Evolutionary conservation across 2,797 vertebrate genomes (phyloP), one percentile per base, ranked within the genome.

Genomic region (Brachyrhaphis roseni): DNA sequence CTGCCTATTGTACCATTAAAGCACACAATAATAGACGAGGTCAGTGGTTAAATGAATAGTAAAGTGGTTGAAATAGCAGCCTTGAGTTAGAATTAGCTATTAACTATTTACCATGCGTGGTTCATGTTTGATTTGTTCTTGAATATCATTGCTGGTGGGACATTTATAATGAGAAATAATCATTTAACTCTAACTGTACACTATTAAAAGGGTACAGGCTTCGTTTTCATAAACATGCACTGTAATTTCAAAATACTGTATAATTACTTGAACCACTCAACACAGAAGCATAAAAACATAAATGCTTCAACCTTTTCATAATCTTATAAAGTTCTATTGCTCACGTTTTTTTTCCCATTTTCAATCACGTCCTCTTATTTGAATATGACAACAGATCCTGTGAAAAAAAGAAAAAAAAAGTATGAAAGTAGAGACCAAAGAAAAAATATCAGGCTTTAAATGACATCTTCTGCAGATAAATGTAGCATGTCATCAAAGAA

Each of bases 1-100:
- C 80, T 80, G 74, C 79, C 81, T 85, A 70, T 80, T 72, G 46
- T 76, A 45, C 49, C 47, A 78, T 84, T 86, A 83, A 78, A 79
- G 39, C 34, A 23, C 46, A 77, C 41, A 62, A 43, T 72, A 74
- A 39, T 70, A 47, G 66, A 41, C 15, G 75, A 82, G 86, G 78
- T 87, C 76, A 86, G 31, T 55, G 74, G 78, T 78, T 75, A 76
- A 80, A 83, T 81, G 78, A 64, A 43, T 74, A 53, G 79, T 76
- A 41, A 73, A 75, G 26, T 5, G 77, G 41, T 79, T 79, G 28
- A 72, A 82, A 72, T 79, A 75, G 72, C 39, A 71, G 49, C 62
- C 47, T 81, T 1, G 4, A 55, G 78, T 74, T 76, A 49, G 68
- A 79, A 62, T 72, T 39, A 51, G 75, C 71, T 55, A 5, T 15